Evolutionary conservation across 1,140 invertebrate genomes (phyloP).

Genomic region (Microplitis mediator): DNA sequence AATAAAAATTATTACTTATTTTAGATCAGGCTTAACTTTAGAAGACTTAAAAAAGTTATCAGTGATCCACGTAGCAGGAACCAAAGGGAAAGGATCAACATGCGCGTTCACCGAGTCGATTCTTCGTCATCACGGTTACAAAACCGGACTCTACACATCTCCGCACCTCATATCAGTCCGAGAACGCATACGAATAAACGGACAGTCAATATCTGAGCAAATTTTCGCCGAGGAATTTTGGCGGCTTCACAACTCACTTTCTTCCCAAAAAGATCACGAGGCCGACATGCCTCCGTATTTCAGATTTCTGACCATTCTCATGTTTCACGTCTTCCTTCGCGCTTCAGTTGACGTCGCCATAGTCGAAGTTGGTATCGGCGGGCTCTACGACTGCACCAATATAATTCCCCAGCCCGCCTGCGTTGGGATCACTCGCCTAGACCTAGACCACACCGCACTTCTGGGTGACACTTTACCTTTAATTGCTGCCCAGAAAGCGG

Average conservation of each 20-base stretch:
- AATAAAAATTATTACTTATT: background rate
- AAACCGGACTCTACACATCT: conserved; percentile 95
- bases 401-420: conserved; percentile 80
- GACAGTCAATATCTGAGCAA: conserved; percentile 73
- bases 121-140: conserved; percentile 80
- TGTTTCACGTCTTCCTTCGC: conserved; percentile 86
- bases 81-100: conserved; percentile 95
- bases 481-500: conserved; percentile 95
- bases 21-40: conserved; percentile 69
- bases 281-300: conserved; percentile 93
- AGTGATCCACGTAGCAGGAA: conserved; percentile 93
- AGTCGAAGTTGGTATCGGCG: conserved; percentile 97
- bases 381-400: conserved; percentile 94
- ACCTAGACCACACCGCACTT: conserved; percentile 87
- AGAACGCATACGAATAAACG: conserved; percentile 93
- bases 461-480: conserved; percentile 83
- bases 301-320: conserved; percentile 90
- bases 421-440: conserved; percentile 89
- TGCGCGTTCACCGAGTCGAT: conserved; percentile 93
- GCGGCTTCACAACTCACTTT: conserved; percentile 74
- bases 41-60: conserved; percentile 73
- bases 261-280: conserved; percentile 62
- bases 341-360: conserved; percentile 92
- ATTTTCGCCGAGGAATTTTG: conserved; percentile 86
- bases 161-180: conserved; percentile 91